Base-by-base conservation (phyloP, 2,888 invertebrate genomes). In the Tubiluchus corallicola region DNA sequence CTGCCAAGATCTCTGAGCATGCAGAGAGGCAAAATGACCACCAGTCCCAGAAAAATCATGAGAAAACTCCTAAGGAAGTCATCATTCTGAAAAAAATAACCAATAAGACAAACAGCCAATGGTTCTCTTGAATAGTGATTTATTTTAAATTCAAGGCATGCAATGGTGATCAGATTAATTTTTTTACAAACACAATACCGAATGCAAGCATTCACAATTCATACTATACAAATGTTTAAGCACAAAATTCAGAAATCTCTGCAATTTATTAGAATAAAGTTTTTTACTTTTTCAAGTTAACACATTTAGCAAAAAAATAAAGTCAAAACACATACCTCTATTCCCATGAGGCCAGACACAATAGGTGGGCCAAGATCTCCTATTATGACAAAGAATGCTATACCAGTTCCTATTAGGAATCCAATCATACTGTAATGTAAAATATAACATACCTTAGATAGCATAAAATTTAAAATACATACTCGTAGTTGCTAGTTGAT, bases 311-410 rank as follows among this genome's bases (percentile, higher is more conserved):
- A n/a, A n/a, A n/a, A n/a, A n/a, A n/a, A n/a, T n/a, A n/a, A n/a
- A n/a, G n/a, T n/a, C n/a, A n/a, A n/a, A n/a, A 19, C 15, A 37
- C 39, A 45, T 29, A 57, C 76, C 54, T 75, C 74, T 20, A 81
- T 68, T 41, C 75, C 71, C 43, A 83, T 73, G 54, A 82, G 69
- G 62, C 85, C 82, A 0, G 81, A 74, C 16, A 88, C 69, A 46
- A 94, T 84, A 57, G 81, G 81, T 16, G 96, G 94, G 1, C 88
- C 90, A 40, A 96, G 70, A 62, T 96, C 96, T 1, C 96, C 96
- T 51, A 96, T 84, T n/a, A 96, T 87, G 16, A 96, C 92, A 64
- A 88, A 85, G 64, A 87, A 94, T 3, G 94, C 92, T 44, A 96
- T 81, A 55, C 88, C 83, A 0, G 92, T 88, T 5, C 94, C 94